A percentile compares a stretch with the other conserved stretches of the same genome.
Conservation (phyloP, 2,113 vertebrate genomes). For the Hyaena hyaena region DNA sequence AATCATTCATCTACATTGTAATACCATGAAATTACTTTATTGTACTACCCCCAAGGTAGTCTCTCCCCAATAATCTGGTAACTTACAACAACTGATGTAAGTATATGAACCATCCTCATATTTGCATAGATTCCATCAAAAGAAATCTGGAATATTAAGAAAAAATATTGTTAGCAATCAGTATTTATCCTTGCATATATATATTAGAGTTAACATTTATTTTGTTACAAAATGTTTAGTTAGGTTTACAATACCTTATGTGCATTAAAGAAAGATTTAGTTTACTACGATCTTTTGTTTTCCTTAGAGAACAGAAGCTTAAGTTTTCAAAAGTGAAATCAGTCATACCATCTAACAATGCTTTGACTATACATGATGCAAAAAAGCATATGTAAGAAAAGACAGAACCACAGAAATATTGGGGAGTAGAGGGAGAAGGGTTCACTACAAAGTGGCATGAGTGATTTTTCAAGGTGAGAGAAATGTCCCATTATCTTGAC, state of each 20-base stretch:
- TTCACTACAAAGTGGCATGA: background rate
- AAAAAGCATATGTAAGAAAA: background rate
- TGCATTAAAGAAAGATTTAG: background rate
- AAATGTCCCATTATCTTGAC: background rate
- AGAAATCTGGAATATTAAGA: slow-evolving; percentile 91
- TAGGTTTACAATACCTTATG: background rate
- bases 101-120: slow-evolving; percentile 99
- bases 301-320: slow-evolving; percentile 6
- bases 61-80: slow-evolving; percentile 52
- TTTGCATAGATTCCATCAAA: slow-evolving; percentile 99
- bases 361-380: background rate
- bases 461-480: background rate
- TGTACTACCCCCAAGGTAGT: slow-evolving; percentile 13
- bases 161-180: slow-evolving; percentile 24
- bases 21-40: slow-evolving; percentile 37
- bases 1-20: slow-evolving; percentile 38
- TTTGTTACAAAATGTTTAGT: slow-evolving; percentile 16
- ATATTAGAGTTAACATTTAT: background rate
- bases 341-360: background rate
- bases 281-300: slow-evolving; percentile 42
- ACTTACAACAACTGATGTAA: slow-evolving; percentile 99
- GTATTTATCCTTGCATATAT: background rate
- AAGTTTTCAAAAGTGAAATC: slow-evolving; percentile 32
- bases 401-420: background rate
- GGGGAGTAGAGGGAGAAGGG: background rate